Percentiles rank a stretch among this genome's conserved stretches.
Conservation (phyloP, 2,888 invertebrate species). For the Isoperla grammatica region DNA sequence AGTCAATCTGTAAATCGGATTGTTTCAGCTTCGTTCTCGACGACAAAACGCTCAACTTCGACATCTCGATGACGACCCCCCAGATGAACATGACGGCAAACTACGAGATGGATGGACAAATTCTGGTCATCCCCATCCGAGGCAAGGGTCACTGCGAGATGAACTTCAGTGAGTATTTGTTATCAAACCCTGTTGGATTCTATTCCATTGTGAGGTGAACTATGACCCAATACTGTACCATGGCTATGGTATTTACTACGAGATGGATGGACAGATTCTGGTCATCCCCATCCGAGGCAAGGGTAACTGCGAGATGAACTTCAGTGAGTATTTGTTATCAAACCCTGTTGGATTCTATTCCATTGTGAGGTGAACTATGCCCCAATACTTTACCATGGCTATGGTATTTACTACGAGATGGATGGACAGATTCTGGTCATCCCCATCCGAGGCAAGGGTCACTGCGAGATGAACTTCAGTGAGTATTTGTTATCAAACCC, state of each 20-base stretch:
- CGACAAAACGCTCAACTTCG: background rate
- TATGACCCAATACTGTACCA: too few relatives aligned
- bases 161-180: slow-evolving; percentile 25
- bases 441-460: slow-evolving; percentile 28
- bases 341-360: too few relatives aligned
- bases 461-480: slow-evolving; percentile 25
- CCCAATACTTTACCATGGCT: too few relatives aligned
- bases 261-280: slow-evolving; percentile 30
- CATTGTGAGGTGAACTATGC: too few relatives aligned
- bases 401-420: slow-evolving; percentile 30
- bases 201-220: too few relatives aligned
- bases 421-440: slow-evolving; percentile 30
- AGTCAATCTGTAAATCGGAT: too few relatives aligned
- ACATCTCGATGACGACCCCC: slow-evolving; percentile 23
- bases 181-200: too few relatives aligned
- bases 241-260: too few relatives aligned
- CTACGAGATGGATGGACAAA: slow-evolving; percentile 30
- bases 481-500: too few relatives aligned
- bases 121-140: slow-evolving; percentile 30
- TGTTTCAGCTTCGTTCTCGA: too few relatives aligned
- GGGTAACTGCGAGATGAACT: slow-evolving; percentile 22
- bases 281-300: slow-evolving; percentile 30
- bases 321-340: too few relatives aligned
- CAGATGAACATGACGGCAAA: slow-evolving; percentile 27
- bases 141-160: slow-evolving; percentile 25